phyloP scores from a whole-genome alignment of 2,888 invertebrate genomes.

The Lochmaea capreae region DNA sequence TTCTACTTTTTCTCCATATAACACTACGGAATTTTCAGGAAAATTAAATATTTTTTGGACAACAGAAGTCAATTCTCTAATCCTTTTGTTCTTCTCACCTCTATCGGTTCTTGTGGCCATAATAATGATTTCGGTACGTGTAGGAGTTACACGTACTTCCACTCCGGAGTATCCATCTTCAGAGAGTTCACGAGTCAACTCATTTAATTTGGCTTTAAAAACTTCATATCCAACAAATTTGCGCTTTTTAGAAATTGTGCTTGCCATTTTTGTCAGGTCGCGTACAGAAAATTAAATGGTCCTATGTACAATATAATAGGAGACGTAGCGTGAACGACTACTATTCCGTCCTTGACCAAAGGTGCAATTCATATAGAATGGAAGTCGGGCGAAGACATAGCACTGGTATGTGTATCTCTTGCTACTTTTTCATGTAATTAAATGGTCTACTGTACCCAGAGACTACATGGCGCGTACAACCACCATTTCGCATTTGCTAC shows the following conservation, averaged over 20 bases:
- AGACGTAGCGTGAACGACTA: too few species aligned
- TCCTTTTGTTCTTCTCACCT: conserved; percentile 97
- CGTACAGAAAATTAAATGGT: conserved; percentile 15
- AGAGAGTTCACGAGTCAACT: conserved; percentile 98
- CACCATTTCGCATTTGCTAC: too few species aligned
- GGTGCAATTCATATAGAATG: too few species aligned
- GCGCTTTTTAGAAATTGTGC: conserved; percentile 76
- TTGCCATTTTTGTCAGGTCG: conserved; percentile 67
- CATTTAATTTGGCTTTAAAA: conserved; percentile 99
- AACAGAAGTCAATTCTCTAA: conserved; percentile 97
- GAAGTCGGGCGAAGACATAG: too few species aligned
- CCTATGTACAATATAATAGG: too few species aligned
- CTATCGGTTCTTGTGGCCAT: conserved; percentile 99
- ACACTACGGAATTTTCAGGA: conserved; percentile 93
- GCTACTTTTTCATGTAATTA: too few species aligned
- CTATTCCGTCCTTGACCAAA: too few species aligned
- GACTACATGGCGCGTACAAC: too few species aligned
- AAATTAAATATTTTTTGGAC: conserved; percentile 99
- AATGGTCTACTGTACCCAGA: too few species aligned
- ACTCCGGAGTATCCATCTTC: conserved; percentile 99
- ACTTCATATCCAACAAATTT: conserved; percentile 99
- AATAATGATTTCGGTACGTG: conserved; percentile 98
- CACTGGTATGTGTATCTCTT: too few species aligned
- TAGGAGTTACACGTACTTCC: conserved; percentile 97
- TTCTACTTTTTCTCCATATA: conserved; percentile 99